Evolutionary conservation across 1,140 invertebrate genomes (phyloP).

Genomic region (Druon quercuslanigerum): DNA sequence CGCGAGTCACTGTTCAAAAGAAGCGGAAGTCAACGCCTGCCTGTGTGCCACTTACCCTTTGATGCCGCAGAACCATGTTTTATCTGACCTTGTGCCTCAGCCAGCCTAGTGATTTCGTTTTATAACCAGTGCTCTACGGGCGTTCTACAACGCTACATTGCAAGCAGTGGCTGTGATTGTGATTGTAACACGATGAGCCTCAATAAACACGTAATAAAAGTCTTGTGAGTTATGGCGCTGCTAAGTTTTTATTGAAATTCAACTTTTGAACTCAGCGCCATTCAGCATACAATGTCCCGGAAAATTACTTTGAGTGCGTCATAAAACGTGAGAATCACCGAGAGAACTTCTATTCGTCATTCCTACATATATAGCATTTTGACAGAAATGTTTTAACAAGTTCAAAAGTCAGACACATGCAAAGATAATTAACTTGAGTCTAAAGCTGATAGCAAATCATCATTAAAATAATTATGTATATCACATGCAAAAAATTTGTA

Average conservation of each 20-base stretch:
- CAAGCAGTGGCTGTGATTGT: conserved; percentile 30
- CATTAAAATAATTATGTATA: too few species aligned
- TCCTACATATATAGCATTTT: neutral
- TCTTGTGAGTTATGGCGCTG: conserved; percentile 18
- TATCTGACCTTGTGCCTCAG: conserved; percentile 23
- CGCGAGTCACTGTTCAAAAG: conserved; percentile 10
- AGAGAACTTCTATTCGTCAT: neutral
- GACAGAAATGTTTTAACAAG: too few species aligned
- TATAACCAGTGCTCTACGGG: conserved; percentile 18
- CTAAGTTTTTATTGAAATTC: conserved; percentile 18
- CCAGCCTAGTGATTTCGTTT: conserved; percentile 27
- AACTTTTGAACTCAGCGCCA: conserved; percentile 21
- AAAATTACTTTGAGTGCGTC: conserved; percentile 22
- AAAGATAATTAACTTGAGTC: too few species aligned
- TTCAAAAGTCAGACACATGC: too few species aligned
- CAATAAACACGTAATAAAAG: conserved; percentile 31
- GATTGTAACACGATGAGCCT: conserved; percentile 29
- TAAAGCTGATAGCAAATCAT: too few species aligned
- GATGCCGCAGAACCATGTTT: conserved; percentile 30
- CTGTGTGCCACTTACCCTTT: conserved; percentile 22
- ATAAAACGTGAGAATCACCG: conserved; percentile 16
- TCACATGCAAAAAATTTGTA: too few species aligned
- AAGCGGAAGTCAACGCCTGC: conserved; percentile 31
- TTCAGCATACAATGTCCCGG: conserved; percentile 8
- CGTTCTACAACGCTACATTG: conserved; percentile 5